phyloP scores from a whole-genome alignment of 2,113 vertebrate species.

The Potamarius usumacintae region DNA sequence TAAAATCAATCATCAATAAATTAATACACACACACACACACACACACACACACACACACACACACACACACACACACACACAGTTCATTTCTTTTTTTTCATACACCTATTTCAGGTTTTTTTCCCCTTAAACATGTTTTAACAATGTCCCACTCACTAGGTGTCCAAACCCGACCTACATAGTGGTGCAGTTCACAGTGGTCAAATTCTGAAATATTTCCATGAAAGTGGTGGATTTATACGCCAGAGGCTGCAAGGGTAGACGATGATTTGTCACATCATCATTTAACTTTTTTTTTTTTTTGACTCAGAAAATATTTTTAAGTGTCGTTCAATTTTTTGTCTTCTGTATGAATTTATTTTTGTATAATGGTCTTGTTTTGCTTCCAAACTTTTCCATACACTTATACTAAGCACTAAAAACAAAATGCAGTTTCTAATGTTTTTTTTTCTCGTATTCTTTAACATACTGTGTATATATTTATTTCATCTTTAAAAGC shows the following conservation, averaged over 20 bases:
- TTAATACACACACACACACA: neutral
- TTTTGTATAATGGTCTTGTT: neutral
- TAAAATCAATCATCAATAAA: neutral
- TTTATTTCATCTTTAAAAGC: neutral
- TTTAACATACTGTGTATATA: neutral
- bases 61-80: neutral
- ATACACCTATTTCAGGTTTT: neutral
- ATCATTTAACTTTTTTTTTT: neutral
- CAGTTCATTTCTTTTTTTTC: neutral
- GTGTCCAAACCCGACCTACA: neutral
- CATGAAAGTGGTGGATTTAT: neutral
- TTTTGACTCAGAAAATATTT: neutral
- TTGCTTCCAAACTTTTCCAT: neutral
- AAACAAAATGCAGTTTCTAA: neutral
- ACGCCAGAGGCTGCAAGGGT: neutral
- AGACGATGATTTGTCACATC: neutral
- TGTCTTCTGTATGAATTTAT: neutral
- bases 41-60: neutral
- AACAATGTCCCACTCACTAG: neutral
- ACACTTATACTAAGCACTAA: neutral
- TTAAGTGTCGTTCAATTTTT: neutral
- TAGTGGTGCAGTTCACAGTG: neutral
- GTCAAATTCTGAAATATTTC: conserved; percentile 5
- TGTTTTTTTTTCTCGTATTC: neutral
- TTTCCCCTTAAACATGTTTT: neutral